These are phyloP conservation scores for Passer montanus DNA, from an alignment of 2,113 vertebrate species.

Conservation along the genomic window DNA sequence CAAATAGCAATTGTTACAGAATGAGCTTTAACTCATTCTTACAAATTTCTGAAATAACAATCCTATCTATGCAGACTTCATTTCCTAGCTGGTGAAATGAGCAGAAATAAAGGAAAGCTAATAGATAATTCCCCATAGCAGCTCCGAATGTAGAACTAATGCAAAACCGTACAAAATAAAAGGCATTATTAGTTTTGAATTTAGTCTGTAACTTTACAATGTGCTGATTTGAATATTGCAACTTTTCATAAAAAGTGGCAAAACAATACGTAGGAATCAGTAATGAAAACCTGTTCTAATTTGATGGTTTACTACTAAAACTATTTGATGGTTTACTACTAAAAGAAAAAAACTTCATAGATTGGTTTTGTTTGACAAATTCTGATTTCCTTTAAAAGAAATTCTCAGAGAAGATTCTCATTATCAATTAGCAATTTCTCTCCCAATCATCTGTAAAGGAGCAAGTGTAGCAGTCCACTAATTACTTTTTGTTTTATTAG, in stretches of 20 bases:
- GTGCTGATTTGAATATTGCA: neutral
- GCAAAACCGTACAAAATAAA: slow-evolving; percentile 1
- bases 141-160: neutral
- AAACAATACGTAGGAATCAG: neutral
- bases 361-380: neutral
- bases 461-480: neutral
- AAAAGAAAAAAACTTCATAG: neutral
- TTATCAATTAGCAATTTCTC: slow-evolving; percentile 21
- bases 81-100: slow-evolving; percentile 39
- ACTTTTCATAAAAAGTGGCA: neutral
- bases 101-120: slow-evolving; percentile 36
- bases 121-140: slow-evolving; percentile 5
- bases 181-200: neutral
- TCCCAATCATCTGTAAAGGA: neutral
- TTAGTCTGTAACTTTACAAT: neutral
- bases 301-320: neutral
- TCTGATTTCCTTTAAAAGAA: neutral
- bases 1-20: slow-evolving; percentile 18
- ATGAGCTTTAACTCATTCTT: slow-evolving; percentile 36
- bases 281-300: neutral
- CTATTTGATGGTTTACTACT: neutral
- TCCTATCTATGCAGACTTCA: slow-evolving; percentile 37
- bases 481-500: neutral
- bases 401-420: neutral
- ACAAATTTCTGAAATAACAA: slow-evolving; percentile 43